Base-by-base conservation (phyloP, 2,888 invertebrate genomes). In the Trachelus tabidus region DNA sequence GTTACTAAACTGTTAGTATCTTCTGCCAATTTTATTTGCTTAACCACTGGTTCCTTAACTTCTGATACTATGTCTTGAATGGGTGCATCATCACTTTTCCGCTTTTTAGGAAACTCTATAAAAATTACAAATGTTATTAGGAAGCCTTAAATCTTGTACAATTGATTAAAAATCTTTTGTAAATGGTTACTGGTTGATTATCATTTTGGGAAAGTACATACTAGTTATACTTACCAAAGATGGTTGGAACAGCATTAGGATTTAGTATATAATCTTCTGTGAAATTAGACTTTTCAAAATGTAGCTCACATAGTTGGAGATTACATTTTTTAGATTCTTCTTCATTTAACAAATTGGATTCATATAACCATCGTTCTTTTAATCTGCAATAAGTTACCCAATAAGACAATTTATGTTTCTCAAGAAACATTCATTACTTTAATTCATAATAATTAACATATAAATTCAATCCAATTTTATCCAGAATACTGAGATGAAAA, bases 221-320 rank as follows among this genome's bases (percentile, higher is more conserved):
- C 9, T 30, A 30, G 1, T 71, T 30, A 79, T 68, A 73, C 81
- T 77, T 82, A 77, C 75, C 76, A 76, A 83, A 84, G 77, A 87
- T 77, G 68, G 83, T 85, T 35, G 88, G 87, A 15, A 81, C 68
- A 12, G 85, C 83, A 37, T 77, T 79, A 0, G 83, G 73, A 34
- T 81, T 84, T 23, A 87, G 71, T 12, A 81, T 77, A 12, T 76
- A 79, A 15, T 80, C 76, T 35, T 75, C 11, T 1, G 77, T 80
- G 35, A 87, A 84, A 34, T 75, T 68, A 9, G n/a, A 40, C 37
- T 81, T 79, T n/a, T 84, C 84, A 77, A 87, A 88, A 37, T 88
- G 86, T 6, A 87, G 73, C 79, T 87, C 84, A 31, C 87, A 88
- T 1, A 88, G 30, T 73, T 35, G 71, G n/a, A 35, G 30, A 12